These are phyloP conservation scores for Gandaritis pyraliata DNA, from an alignment of 2,888 invertebrate species.

Conservation along the genomic window DNA sequence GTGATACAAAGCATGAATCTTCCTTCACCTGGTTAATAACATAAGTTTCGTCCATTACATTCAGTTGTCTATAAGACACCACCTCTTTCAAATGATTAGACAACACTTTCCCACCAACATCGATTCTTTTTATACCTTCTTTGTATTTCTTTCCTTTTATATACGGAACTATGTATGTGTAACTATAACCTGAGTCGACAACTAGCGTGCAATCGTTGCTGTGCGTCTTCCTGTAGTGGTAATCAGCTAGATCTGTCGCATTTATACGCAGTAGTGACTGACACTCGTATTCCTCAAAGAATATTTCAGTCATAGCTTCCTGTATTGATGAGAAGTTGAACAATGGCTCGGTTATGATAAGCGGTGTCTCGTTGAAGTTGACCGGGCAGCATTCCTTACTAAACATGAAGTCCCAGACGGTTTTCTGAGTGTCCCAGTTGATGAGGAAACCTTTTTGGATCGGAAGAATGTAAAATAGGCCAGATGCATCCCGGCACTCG, in stretches of 20 bases:
- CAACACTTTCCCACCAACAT: slow-evolving; percentile 97
- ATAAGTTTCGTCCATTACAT: slow-evolving; percentile 99
- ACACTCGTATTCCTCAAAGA: slow-evolving; percentile 99
- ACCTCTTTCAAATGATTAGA: slow-evolving; percentile 99
- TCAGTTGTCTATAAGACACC: slow-evolving; percentile 96
- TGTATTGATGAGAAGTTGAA: slow-evolving; percentile 97
- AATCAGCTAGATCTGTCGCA: slow-evolving; percentile 91
- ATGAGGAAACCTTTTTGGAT: slow-evolving; percentile 97
- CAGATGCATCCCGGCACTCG: slow-evolving; percentile 97
- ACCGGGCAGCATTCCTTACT: slow-evolving; percentile 93
- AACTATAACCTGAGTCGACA: slow-evolving; percentile 98
- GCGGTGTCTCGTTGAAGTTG: slow-evolving; percentile 76
- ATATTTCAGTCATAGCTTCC: slow-evolving; percentile 97
- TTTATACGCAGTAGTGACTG: slow-evolving; percentile 91
- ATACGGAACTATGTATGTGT: slow-evolving; percentile 97
- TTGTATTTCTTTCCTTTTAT: slow-evolving; percentile 89
- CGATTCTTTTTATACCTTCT: slow-evolving; percentile 91
- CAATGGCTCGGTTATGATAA: slow-evolving; percentile 96
- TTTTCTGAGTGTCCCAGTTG: slow-evolving; percentile 98
- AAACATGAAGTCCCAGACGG: slow-evolving; percentile 93
- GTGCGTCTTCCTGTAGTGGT: slow-evolving; percentile 84
- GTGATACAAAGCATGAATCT: slow-evolving; percentile 97
- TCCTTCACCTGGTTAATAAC: slow-evolving; percentile 99
- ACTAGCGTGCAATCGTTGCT: slow-evolving; percentile 89
- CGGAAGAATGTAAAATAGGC: slow-evolving; percentile 96